Conservation (phyloP, 2,797 vertebrate genomes). For the Melanotaenia maccullochi region DNA sequence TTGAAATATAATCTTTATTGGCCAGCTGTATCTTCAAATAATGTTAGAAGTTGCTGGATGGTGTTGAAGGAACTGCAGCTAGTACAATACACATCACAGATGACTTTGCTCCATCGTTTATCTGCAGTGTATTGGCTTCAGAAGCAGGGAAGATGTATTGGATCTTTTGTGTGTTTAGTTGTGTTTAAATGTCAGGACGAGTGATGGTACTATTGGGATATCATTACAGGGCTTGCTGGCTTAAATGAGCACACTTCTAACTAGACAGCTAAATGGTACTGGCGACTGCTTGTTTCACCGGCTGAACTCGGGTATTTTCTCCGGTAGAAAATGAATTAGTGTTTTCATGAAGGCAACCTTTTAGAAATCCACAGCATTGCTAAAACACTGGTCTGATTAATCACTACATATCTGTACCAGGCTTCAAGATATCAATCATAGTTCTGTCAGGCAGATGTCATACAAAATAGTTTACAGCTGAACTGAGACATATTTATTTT, state of each 20-base stretch:
- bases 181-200: slow-evolving; percentile 78
- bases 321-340: slow-evolving; percentile 53
- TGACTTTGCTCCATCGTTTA: slow-evolving; percentile 36
- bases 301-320: slow-evolving; percentile 52
- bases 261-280: slow-evolving; percentile 47
- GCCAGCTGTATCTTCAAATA: background rate
- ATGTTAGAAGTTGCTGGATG: background rate
- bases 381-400: slow-evolving; percentile 51
- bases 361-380: slow-evolving; percentile 31
- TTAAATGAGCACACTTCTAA: slow-evolving; percentile 56
- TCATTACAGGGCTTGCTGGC: slow-evolving; percentile 58
- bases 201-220: slow-evolving; percentile 67
- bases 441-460: slow-evolving; percentile 7
- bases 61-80: background rate
- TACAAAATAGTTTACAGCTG: slow-evolving; percentile 6
- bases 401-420: slow-evolving; percentile 21
- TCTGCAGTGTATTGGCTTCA: slow-evolving; percentile 42
- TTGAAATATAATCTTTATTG: background rate
- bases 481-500: background rate
- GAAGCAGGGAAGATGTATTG: slow-evolving; percentile 32
- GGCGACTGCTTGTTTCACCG: slow-evolving; percentile 48
- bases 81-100: background rate
- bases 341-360: slow-evolving; percentile 55
- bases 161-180: slow-evolving; percentile 73
- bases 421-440: slow-evolving; percentile 26